A percentile compares a stretch with the other conserved stretches of the same genome.
Conservation (phyloP, 2,113 vertebrate species). For the Peromyscus polionotus region DNA sequence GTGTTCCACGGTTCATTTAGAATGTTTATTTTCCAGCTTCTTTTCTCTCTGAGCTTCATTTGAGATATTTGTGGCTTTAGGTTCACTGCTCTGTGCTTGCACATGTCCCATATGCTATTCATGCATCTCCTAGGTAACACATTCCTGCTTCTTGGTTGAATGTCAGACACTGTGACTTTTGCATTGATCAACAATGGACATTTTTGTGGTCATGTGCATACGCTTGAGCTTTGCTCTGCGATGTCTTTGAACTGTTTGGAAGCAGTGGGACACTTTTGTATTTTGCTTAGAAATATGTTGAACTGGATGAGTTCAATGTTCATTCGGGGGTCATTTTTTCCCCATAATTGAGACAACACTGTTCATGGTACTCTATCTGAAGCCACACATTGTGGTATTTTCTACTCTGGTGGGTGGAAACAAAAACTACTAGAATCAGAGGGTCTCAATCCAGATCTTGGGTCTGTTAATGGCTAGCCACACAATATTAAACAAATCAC, state of each 20-base stretch:
- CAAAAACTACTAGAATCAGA: neutral
- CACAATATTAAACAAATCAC: neutral
- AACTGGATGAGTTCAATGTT: neutral
- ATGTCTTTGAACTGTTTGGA: neutral
- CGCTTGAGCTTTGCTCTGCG: neutral
- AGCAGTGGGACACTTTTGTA: neutral
- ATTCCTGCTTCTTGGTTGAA: neutral
- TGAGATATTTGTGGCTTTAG: neutral
- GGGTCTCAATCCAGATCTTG: neutral
- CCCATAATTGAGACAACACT: neutral
- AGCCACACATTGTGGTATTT: neutral
- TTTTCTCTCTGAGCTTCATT: neutral
- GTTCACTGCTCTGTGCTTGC: too few species aligned
- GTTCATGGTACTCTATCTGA: neutral
- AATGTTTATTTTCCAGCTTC: neutral
- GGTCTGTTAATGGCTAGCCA: neutral
- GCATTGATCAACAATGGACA: neutral
- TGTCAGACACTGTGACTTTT: slow-evolving; percentile 6
- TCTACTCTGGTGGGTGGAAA: neutral
- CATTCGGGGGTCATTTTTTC: neutral
- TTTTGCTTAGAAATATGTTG: slow-evolving; percentile 6
- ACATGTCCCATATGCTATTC: neutral
- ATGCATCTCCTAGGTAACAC: neutral
- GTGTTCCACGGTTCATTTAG: neutral
- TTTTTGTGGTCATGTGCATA: neutral